Base-by-base conservation (phyloP, 2,888 invertebrate species). In the Cephus sareptanus region DNA sequence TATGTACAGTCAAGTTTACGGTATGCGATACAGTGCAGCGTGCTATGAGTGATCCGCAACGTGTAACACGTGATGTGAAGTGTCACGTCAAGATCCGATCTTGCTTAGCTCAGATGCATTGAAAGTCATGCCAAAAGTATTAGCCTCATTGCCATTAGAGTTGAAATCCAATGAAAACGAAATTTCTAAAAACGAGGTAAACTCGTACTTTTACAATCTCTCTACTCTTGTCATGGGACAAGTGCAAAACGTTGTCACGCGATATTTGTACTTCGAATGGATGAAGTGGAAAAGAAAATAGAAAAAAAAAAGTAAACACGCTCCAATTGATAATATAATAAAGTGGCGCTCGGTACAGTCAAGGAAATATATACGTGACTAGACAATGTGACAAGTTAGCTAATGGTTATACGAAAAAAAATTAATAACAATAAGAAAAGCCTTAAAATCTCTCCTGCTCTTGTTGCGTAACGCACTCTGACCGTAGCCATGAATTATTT, bases 381-480 rank as follows among this genome's bases (percentile, higher is more conserved):
- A 56, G 23, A 56, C 23, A 56, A 15, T 56, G 6, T 23, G 40
- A 56, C 6, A 56, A 23, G 40, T 15, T 23, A 23, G 15, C 6
- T 6, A 15, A 15, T 6, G 15, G 15, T 0, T 9, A 23, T 23
- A 56, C 15, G 6, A 56, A 0, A 56, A 56, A 56, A 56, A 56
- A 9, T 56, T 6, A 56, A 56, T 56, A 56, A 23, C 23, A 23
- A 56, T 56, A 56, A 56, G 40, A 56, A 56, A 56, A 56, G 6
- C 0, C 40, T 56, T 23, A 30, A 71, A 71, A 71, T 33, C 71
- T 31, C 15, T 33, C 31, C 71, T 71, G 71, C 31, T 37, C 37
- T 37, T 3, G 71, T 33, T 71, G 71, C 71, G 71, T 31, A 33
- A 71, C 71, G 71, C 71, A 71, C 33, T 71, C 31, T 71, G 71